phyloP scores from a whole-genome alignment of 2,113 vertebrate genomes.

The Oreamnos americanus region DNA sequence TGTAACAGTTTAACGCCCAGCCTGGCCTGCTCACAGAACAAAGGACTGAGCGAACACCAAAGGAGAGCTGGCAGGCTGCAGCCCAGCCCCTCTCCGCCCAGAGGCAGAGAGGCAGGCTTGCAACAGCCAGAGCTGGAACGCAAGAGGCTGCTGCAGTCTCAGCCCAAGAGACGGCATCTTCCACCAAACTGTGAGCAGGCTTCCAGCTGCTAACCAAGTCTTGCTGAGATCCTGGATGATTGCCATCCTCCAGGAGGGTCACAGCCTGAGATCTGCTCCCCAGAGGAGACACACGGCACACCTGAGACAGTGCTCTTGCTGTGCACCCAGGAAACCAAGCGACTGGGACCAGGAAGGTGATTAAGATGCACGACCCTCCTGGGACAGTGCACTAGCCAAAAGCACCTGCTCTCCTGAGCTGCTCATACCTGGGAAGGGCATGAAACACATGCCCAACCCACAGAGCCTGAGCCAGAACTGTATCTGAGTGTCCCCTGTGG shows the following conservation, averaged over 20 bases:
- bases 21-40: neutral
- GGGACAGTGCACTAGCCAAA: neutral
- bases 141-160: neutral
- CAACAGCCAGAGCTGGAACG: neutral
- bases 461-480: neutral
- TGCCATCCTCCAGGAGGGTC: neutral
- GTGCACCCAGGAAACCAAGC: rapidly evolving
- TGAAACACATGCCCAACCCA: neutral
- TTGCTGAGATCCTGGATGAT: neutral
- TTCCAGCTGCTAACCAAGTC: neutral
- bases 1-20: neutral
- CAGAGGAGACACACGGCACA: neutral
- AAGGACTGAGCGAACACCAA: neutral
- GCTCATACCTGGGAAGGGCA: neutral
- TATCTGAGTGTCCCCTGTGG: neutral
- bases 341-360: neutral
- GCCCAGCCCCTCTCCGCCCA: neutral
- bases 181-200: neutral
- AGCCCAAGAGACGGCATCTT: neutral
- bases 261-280: neutral
- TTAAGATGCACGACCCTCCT: neutral
- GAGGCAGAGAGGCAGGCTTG: neutral
- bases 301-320: neutral
- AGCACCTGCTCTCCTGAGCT: neutral
- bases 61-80: neutral